Evolutionary conservation across 2,113 vertebrate genomes (phyloP), one percentile per base, ranked within the genome.

Genomic region (Misgurnus anguillicaudatus): DNA sequence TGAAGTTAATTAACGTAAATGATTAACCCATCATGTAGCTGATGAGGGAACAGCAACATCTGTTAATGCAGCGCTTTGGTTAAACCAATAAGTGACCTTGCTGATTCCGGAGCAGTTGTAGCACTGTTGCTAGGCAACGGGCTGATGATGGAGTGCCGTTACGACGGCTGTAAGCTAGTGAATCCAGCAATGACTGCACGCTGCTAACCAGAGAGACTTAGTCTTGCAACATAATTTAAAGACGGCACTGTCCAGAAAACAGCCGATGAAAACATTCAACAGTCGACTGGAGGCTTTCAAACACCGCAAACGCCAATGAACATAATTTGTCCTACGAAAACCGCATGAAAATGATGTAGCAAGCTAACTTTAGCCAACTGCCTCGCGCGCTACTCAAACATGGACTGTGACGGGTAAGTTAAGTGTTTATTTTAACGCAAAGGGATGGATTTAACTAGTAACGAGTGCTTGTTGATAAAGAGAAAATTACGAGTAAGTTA

Each of bases 371-470:
- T 80, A 80, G 82, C 72, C 21, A 55, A 6, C 36, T 69, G 6
- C 64, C 69, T 78, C 31, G 64, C 64, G 63, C 63, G 19, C 58
- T 53, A 55, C 39, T 75, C 79, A 65, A 80, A 78, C 72, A 87
- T 87, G 86, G 86, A 84, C 17, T 78, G 60, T 65, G 75, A 80
- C 64, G 84, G 84, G 82, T 85, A 72, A 85, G 84, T 78, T 85
- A 72, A 85, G 84, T 78, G 64, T 39, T 36, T 24, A 31, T 7
- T n/a, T 0, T 17, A 6, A 64, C 11, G 8, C 8, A 1, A 10
- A 19, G 3, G 4, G 4, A 10, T 38, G 13, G 0, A 16, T 17
- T 41, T 68, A 9, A 60, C 55, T 14, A 5, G n/a, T 9, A 11
- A 21, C n/a, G 21, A 2, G 16, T 10, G 0, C 9, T 4, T 61